Evolutionary conservation across 1,140 invertebrate genomes (phyloP), one percentile per base, ranked within the genome.

Genomic region (Sinella curviseta): DNA sequence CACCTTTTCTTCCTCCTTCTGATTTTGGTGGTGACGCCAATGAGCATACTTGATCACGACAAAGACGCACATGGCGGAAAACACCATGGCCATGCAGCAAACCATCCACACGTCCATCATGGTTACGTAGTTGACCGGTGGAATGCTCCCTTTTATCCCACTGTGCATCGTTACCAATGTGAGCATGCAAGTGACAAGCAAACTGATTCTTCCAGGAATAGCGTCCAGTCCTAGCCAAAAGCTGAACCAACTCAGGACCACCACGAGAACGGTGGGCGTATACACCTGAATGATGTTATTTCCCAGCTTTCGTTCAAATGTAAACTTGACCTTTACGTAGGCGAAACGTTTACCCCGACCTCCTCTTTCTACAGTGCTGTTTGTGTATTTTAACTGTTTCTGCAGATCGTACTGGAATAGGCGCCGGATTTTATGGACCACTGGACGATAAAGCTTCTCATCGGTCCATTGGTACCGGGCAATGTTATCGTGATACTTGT

Each of bases 191-290:
- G 94, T 95, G 4, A 95, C 93, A 24, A 94, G 88, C 1, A 95
- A 86, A 0, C 93, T 93, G 0, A 95, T 93, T 35, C 94, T 87
- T 0, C 93, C 94, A 1, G 94, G 94, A 77, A 95, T 93, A 0
- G 94, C 93, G 85, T 96, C 94, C 78, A 95, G 86, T 34, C 93
- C 93, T 14, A 95, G 86, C 93, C 94, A 95, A 85, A 95, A 95
- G 82, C 93, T 94, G 84, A 95, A 94, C 94, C 94, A 96, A 0
- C 93, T 94, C 0, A 96, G 86, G 89, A 94, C 93, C 3, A 96
- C 94, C 8, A 96, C 94, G 3, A 96, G 86, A 1, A 92, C 92
- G 0, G 93, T 95, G 0, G 94, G 94, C 0, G 94, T 93, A 86
- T 94, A 96, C 0, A 93, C 94, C 85, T 95, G 94, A 78, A 95